A percentile compares a stretch with the other conserved stretches of the same genome.
phyloP scores from a whole-genome alignment of 2,888 invertebrate species.

The Microdon myrmicae region DNA sequence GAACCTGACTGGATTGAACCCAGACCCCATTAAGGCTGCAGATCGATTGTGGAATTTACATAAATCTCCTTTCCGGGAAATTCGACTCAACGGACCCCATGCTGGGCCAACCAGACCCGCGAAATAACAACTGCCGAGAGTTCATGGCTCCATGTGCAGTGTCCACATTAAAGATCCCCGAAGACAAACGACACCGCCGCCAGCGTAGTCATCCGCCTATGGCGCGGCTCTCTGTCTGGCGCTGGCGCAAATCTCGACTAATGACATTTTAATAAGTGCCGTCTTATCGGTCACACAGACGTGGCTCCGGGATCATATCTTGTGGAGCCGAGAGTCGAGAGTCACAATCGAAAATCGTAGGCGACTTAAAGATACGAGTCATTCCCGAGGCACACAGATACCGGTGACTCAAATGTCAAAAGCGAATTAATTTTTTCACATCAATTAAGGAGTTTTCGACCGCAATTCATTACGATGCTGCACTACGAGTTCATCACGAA shows the following conservation, averaged over 20 bases:
- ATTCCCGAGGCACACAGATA: too few species aligned
- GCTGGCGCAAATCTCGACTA: conserved; percentile 49
- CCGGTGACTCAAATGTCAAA: too few species aligned
- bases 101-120: neutral
- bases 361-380: too few species aligned
- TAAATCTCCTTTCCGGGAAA: conserved; percentile 41
- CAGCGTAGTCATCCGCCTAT: conserved; percentile 23
- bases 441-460: too few species aligned
- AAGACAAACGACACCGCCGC: conserved; percentile 43
- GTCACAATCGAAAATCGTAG: too few species aligned
- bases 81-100: conserved; percentile 8
- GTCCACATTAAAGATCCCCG: conserved; percentile 9
- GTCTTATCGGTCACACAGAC: conserved; percentile 43
- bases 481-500: conserved; percentile 57
- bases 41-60: conserved; percentile 16
- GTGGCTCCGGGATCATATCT: too few species aligned
- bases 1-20: too few species aligned
- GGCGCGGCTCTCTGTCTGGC: conserved; percentile 29
- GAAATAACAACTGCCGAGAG: conserved; percentile 1
- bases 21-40: conserved; percentile 12
- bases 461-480: conserved; percentile 31
- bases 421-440: too few species aligned
- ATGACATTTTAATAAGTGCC: conserved; percentile 52
- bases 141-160: conserved; percentile 22
- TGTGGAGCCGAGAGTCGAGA: too few species aligned